Evolutionary conservation across 64 coral and sea anemone species (phyloP), one percentile per base, ranked within the genome.

Genomic region (Platygyra sinensis): DNA sequence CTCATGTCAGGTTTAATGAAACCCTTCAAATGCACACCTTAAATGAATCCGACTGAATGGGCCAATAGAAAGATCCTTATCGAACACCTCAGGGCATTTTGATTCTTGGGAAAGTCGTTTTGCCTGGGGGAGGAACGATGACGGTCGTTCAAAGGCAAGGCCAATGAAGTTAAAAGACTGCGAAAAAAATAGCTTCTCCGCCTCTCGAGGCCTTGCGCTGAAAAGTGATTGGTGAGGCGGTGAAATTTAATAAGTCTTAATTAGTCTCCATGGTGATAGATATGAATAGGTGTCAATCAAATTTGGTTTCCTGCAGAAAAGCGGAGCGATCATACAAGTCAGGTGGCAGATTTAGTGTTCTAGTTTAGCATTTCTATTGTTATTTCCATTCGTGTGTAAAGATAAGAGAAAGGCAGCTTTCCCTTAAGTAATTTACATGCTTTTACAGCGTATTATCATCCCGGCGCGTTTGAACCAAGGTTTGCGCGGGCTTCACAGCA

Each of bases 241-340:
- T 80, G 87, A 85, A 89, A 96, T 86, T 91, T 93, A 96, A 96
- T 93, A 93, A 96, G 87, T 80, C 74, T 86, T 93, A 93, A 96
- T 93, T 86, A 96, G 83, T 90, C 76, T 54, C 80, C 87, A 96
- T 67, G 87, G 87, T 62, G 67, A 94, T 83, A 19, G 18, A 36
- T 74, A 72, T 72, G 80, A 75, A 80, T 38, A 39, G 60, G 42
- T 96, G 94, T 89, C 94, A 93, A 96, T 96, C 91, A 96, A 86
- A 64, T 17, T 14, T 63, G 88, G 83, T 72, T 92, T 92, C 77
- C 79, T 30, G 69, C 46, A 82, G 54, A 31, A 91, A 75, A 24
- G 42, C 80, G 67, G 89, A 10, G 8, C 10, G 33, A 75, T n/a
- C 50, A 67, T 74, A 73, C 51, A 74, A 74, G 19, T 49, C 52